Evolutionary conservation across 1,140 invertebrate genomes (phyloP), one percentile per base, ranked within the genome.

Genomic region (Euwallacea similis): DNA sequence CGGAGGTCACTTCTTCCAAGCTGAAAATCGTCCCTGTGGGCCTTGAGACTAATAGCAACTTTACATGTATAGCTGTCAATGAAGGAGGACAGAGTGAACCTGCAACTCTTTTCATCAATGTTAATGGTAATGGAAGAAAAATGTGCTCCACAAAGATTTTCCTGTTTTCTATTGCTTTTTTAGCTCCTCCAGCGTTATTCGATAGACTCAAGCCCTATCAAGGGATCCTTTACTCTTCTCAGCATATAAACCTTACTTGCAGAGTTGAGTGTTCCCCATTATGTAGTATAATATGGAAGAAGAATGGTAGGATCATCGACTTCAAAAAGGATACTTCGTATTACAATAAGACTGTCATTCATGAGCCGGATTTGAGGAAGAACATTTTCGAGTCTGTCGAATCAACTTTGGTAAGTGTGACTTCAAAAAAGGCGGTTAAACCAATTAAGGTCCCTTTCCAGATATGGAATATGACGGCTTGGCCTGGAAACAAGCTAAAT

Each of bases 301-400:
- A 92, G 79, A 88, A 94, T 77, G 89, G 88, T 7, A 79, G 83
- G 2, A 82, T 85, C 0, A 88, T 93, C 66, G 85, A 91, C 72
- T 86, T 86, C 43, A 80, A 85, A 21, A 85, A 73, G 74, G 87
- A 86, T 21, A 83, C 83, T 56, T 84, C 88, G 41, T 94, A 93
- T 81, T 87, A 88, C 74, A 87, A 93, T 8, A 86, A 86, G 54
- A 87, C 85, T 46, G 86, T 84, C 43, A 88, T 88, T 44, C 83
- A 88, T 79, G 83, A 88, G 50, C 82, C 92, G 64, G 88, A 94
- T 81, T 81, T 88, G 59, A 82, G 87, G 69, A 91, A 88, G 15
- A 94, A 93, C 76, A 92, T 95, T 79, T 95, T 96, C 78, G 90
- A 94, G 81, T 94, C 93, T 43, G 89, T 95, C 16, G 86, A 91